These are phyloP conservation scores for Coelinius sp. DNA, from an alignment of 2,888 invertebrate genomes.

Conservation along the genomic window DNA sequence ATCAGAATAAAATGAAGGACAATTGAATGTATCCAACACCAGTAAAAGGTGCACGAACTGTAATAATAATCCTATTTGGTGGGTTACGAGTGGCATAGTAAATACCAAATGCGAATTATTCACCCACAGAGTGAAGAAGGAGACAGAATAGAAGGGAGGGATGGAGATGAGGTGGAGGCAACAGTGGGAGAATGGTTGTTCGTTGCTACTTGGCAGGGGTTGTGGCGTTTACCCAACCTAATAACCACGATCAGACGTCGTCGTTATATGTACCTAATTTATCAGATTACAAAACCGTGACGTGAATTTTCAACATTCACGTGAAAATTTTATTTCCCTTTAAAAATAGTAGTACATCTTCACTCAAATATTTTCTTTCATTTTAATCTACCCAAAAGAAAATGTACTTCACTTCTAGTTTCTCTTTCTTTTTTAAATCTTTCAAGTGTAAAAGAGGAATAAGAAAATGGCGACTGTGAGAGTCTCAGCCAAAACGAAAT, in stretches of 20 bases:
- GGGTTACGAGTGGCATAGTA: conserved; percentile 64
- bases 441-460: not conserved
- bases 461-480: not conserved
- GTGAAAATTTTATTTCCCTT: not conserved
- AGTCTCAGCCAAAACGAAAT: conserved; percentile 5
- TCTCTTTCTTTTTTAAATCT: not conserved
- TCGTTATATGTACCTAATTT: conserved; percentile 67
- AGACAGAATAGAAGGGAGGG: conserved; percentile 31
- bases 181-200: too few species aligned
- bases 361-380: not conserved
- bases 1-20: conserved; percentile 12
- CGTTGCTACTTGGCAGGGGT: conserved; percentile 43
- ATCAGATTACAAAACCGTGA: conserved; percentile 67
- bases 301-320: conserved; percentile 55
- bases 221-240: conserved; percentile 65
- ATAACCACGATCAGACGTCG: conserved; percentile 69
- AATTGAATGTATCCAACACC: conserved; percentile 22
- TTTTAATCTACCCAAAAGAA: too few species aligned
- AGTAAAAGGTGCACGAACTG: conserved; percentile 49
- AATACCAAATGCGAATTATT: conserved; percentile 61
- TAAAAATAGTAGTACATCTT: not conserved
- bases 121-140: conserved; percentile 39
- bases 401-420: too few species aligned
- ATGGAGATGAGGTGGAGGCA: conserved; percentile 35
- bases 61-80: conserved; percentile 68